These are phyloP conservation scores for Ptychadena robeensis DNA, from an alignment of 2,797 vertebrate genomes.

Conservation along the genomic window DNA sequence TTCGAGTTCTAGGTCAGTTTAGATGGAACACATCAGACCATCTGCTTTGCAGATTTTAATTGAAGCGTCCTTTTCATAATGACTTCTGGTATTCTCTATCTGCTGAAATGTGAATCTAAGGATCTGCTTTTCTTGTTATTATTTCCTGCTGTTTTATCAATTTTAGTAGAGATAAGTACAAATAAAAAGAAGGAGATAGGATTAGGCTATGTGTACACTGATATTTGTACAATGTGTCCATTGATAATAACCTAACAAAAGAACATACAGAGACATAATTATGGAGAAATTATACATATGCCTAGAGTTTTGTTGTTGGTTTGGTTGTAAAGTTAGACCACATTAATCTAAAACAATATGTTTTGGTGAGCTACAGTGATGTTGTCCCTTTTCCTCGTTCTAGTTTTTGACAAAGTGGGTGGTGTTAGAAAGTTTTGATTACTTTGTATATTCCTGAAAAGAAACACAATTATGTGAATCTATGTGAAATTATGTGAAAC, in stretches of 20 bases:
- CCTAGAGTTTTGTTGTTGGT: background rate
- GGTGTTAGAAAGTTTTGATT: no score
- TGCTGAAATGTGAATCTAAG: slow-evolving; percentile 2
- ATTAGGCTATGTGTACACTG: background rate
- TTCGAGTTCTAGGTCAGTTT: slow-evolving; percentile 40
- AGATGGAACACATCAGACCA: slow-evolving; percentile 37
- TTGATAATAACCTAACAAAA: background rate
- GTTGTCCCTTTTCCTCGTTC: no score
- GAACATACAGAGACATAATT: background rate
- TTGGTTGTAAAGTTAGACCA: background rate
- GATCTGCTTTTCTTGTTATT: slow-evolving; percentile 25
- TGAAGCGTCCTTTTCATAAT: slow-evolving; percentile 34
- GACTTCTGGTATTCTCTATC: slow-evolving; percentile 30
- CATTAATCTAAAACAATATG: no score
- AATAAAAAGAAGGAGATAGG: background rate
- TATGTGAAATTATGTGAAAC: no score
- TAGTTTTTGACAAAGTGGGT: no score
- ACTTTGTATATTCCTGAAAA: no score
- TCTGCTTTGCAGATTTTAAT: slow-evolving; percentile 51
- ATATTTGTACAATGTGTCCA: background rate
- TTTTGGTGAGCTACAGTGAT: background rate
- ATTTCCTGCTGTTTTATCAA: slow-evolving; percentile 27
- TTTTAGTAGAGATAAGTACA: slow-evolving; percentile 12
- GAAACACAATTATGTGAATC: no score
- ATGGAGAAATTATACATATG: background rate